Conservation (phyloP, 2,888 invertebrate species). For the Xylota sylvarum region DNA sequence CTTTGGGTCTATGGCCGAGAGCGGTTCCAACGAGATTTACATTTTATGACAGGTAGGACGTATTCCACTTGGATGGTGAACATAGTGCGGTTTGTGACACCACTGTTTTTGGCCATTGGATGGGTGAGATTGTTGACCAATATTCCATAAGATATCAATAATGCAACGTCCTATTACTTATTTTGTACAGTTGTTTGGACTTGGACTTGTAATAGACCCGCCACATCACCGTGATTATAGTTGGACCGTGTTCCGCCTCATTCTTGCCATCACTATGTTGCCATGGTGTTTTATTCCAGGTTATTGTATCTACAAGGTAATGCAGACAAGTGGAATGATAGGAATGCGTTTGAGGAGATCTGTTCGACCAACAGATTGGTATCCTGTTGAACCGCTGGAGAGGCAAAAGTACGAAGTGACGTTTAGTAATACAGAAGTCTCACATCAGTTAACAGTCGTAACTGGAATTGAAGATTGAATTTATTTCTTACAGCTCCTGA, state of each 20-base stretch:
- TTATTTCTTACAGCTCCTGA: background rate
- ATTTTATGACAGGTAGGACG: conserved; percentile 90
- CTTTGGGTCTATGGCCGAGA: conserved; percentile 92
- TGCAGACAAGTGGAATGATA: conserved; percentile 80
- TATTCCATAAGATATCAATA: background rate
- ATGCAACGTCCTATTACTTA: background rate
- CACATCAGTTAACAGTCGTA: conserved; percentile 36
- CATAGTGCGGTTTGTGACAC: conserved; percentile 81
- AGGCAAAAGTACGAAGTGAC: conserved; percentile 82
- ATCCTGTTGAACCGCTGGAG: conserved; percentile 81
- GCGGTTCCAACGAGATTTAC: conserved; percentile 88
- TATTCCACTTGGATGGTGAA: conserved; percentile 85
- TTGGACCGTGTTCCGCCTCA: conserved; percentile 32
- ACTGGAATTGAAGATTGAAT: no score
- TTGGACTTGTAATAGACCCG: no score
- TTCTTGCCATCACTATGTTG: conserved; percentile 76
- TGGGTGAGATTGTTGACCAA: conserved; percentile 59
- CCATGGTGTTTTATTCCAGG: conserved; percentile 81
- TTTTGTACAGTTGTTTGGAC: background rate
- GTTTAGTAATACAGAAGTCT: conserved; percentile 81
- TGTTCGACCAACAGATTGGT: conserved; percentile 83
- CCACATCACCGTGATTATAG: background rate
- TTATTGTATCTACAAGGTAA: conserved; percentile 80
- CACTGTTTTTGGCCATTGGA: conserved; percentile 78
- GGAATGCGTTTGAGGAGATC: conserved; percentile 80